Evolutionary conservation across 2,113 vertebrate genomes (phyloP), one percentile per base, ranked within the genome.

Genomic region (Mionectes macconnelli): DNA sequence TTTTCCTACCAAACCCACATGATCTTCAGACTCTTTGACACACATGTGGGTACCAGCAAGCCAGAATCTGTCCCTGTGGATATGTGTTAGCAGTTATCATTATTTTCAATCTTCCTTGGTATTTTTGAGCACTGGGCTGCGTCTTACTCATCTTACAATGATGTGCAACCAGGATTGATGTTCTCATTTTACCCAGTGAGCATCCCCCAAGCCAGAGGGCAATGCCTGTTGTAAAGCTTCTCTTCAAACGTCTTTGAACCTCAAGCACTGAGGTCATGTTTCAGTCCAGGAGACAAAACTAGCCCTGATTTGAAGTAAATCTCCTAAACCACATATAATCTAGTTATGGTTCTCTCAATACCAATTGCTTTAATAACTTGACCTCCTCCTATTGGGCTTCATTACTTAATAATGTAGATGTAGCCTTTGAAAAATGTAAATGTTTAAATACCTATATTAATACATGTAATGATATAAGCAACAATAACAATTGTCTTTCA

Each of bases 201-300:
- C 28, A 18, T 50, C 25, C 33, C 44, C 25, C n/a, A 59, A 35
- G 25, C 47, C 52, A 37, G 25, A 81, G 39, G 22, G 17, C 20
- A 59, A 72, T 39, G 37, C 52, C 52, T 64, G 40, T 73, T 50
- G 5, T 28, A 84, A 31, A 60, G 40, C 14, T 81, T 77, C 44
- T 79, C 62, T 83, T 72, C 85, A 69, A 19, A n/a, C 21, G 19
- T 67, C 33, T 78, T 18, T 90, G 39, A 82, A 57, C 9, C 21
- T 87, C 23, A 45, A 23, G 13, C 28, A 45, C 15, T 0, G 0
- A 33, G 47, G 30, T 35, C 44, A 30, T 4, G 2, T 59, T 63
- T 74, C 52, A 75, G 42, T 39, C 23, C 44, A 75, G 44, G 42
- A 85, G 35, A 55, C 3, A 72, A 63, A 64, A 63, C 13, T 33